phyloP scores from a whole-genome alignment of 2,888 invertebrate genomes.

The Xanthia togata region DNA sequence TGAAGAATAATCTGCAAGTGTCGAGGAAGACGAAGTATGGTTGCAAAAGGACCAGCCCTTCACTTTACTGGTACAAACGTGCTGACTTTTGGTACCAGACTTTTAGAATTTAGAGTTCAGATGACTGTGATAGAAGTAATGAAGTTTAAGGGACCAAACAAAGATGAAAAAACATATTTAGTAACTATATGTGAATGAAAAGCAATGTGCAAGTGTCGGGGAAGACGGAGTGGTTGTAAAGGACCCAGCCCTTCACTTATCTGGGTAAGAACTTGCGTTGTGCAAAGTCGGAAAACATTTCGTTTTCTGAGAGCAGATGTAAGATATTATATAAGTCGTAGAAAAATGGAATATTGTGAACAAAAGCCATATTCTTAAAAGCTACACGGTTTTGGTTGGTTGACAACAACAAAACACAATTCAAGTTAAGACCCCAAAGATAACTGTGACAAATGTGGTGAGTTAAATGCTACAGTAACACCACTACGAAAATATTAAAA shows the following conservation, averaged over 20 bases:
- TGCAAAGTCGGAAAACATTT: background rate
- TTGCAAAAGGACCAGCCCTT: conserved; percentile 14
- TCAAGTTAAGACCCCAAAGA: background rate
- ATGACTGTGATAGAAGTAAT: background rate
- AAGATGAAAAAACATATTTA: background rate
- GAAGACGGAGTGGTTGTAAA: conserved; percentile 13
- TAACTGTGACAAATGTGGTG: background rate
- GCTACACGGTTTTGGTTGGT: background rate
- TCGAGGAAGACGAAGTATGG: conserved; percentile 18
- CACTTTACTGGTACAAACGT: background rate
- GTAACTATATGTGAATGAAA: conserved; percentile 39
- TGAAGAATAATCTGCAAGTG: conserved; percentile 53
- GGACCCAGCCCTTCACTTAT: background rate
- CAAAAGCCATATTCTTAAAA: background rate
- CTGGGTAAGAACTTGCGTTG: background rate
- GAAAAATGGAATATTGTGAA: background rate
- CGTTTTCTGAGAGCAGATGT: background rate
- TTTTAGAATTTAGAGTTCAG: background rate
- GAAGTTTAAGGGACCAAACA: background rate
- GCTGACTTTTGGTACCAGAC: background rate
- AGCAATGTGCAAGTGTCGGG: conserved; percentile 42
- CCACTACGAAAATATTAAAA: background rate
- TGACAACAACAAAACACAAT: background rate
- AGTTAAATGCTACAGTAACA: background rate
- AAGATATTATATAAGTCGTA: background rate